Conservation (phyloP, 2,113 vertebrate genomes). For the Ictalurus furcatus region DNA sequence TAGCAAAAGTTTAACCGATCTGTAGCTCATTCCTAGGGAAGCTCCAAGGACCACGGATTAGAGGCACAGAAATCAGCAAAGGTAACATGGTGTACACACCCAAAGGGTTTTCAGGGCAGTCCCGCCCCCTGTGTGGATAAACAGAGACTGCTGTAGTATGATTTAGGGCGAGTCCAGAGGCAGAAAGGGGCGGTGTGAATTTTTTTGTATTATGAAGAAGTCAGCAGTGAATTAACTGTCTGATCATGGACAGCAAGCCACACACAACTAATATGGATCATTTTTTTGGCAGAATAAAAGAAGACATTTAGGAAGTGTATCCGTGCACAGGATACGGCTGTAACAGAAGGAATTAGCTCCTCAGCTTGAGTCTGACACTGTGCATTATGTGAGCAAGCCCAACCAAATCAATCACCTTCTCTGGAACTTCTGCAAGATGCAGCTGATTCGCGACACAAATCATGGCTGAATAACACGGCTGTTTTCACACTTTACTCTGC, state of each 20-base stretch:
- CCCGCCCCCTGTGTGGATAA: neutral
- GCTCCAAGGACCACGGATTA: neutral
- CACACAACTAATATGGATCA: neutral
- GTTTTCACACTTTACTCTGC: neutral
- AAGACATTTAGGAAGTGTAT: neutral
- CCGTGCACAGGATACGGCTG: neutral
- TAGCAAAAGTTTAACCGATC: neutral
- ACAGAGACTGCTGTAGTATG: neutral
- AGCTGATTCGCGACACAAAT: neutral
- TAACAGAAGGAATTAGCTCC: conserved; percentile 32
- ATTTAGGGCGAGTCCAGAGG: neutral
- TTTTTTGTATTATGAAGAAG: neutral
- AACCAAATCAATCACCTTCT: conserved; percentile 38
- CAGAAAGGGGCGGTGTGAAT: neutral
- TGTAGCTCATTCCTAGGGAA: neutral
- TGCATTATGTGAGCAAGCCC: conserved; percentile 30
- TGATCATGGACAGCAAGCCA: neutral
- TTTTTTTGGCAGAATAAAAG: neutral
- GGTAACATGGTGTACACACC: neutral
- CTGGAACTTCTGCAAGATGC: neutral
- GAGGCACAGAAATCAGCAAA: neutral
- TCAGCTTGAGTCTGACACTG: conserved; percentile 30
- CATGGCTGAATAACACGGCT: neutral
- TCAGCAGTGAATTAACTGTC: neutral
- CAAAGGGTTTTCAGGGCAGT: neutral